phyloP scores from a whole-genome alignment of 1,140 invertebrate species.

The Epicauta chinensis region DNA sequence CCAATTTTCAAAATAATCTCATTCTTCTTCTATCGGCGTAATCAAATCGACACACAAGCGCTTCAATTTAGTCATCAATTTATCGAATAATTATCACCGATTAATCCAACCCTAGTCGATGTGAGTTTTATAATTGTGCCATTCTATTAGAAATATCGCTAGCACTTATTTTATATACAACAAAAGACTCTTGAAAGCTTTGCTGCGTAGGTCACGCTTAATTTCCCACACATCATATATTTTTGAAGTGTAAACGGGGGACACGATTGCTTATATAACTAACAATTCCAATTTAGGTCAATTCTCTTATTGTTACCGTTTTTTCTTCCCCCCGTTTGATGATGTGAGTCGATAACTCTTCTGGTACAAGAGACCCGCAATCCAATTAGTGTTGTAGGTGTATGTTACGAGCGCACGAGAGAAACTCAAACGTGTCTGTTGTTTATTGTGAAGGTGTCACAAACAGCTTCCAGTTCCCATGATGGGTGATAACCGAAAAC shows the following conservation, averaged over 20 bases:
- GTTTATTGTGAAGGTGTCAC: slow-evolving; percentile 24
- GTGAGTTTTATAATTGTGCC: slow-evolving; percentile 6
- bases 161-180: slow-evolving; percentile 19
- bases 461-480: slow-evolving; percentile 22
- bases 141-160: slow-evolving; percentile 9
- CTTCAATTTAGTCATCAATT: too few species aligned
- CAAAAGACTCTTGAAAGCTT: slow-evolving; percentile 11
- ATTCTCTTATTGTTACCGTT: too few species aligned
- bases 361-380: slow-evolving; percentile 18
- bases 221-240: slow-evolving; percentile 10
- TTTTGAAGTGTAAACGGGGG: slow-evolving; percentile 1
- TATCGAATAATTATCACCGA: neutral
- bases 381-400: slow-evolving; percentile 29
- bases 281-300: neutral
- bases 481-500: neutral
- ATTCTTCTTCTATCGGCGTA: too few species aligned
- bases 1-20: neutral
- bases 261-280: too few species aligned
- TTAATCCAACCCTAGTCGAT: neutral
- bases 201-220: slow-evolving; percentile 11
- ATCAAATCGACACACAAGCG: too few species aligned
- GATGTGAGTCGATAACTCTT: too few species aligned
- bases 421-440: slow-evolving; percentile 21
- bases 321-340: too few species aligned
- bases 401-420: slow-evolving; percentile 21